Evolutionary conservation across 2,113 vertebrate species (phyloP), one percentile per base, ranked within the genome.

Genomic region (Pipra filicauda): DNA sequence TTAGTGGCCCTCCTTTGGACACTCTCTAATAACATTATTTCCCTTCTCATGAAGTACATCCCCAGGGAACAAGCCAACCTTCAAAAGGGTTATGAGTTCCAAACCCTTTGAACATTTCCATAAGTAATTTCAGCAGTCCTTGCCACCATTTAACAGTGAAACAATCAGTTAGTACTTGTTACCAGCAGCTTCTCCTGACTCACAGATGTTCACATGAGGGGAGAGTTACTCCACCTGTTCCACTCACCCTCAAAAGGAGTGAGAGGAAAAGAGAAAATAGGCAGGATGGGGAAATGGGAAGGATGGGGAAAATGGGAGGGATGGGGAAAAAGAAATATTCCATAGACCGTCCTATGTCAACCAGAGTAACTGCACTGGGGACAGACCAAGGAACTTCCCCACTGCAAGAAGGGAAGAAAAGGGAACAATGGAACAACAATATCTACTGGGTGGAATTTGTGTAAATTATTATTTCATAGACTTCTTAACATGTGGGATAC

Each of bases 51-150:
- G 51, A 67, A 22, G 18, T 72, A n/a, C 26, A 22, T 64, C 5
- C 7, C 33, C 30, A 70, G 7, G 17, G 35, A 86, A 66, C 41
- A 77, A 88, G 33, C 9, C 48, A 76, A 7, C 13, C 15, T 73
- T 86, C 30, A 15, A 37, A 79, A 74, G 6, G 3, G 8, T 80
- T 83, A 30, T 17, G 44, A 70, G 11, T 46, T 80, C 57, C 62
- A 73, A 77, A 46, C 8, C 2, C 14, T 14, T 43, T 59, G 37
- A 65, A 28, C 0, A 0, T 69, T 89, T 94, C 37, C 22, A 0
- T 65, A 41, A 49, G 49, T 30, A 28, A 73, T 24, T 83, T 44
- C 35, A 77, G 37, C 59, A 83, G 41, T 24, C 33, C 37, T 64
- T 54, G 33, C 0, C 3, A 61, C 41, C 4, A 39, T 28, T 88